phyloP scores from a whole-genome alignment of 2,113 vertebrate genomes.

The Oxyura jamaicensis region DNA sequence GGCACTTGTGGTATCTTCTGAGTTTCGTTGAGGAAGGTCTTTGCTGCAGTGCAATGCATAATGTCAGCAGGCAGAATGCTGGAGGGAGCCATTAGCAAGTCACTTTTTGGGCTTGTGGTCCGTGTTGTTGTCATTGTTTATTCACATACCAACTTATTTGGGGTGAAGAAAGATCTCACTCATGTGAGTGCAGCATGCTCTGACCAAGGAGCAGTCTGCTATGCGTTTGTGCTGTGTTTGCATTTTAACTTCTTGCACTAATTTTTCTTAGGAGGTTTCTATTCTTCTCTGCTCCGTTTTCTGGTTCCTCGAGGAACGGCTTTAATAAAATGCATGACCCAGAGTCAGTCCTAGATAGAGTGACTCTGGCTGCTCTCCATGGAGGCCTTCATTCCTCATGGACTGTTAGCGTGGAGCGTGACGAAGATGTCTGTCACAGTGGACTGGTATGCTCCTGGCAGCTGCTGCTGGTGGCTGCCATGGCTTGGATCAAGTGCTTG shows the following conservation, averaged over 20 bases:
- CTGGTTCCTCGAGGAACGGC: not conserved
- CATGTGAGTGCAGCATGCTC: not conserved
- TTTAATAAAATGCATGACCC: not conserved
- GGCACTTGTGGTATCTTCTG: not conserved
- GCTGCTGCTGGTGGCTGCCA: not conserved
- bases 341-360: not conserved
- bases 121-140: not conserved
- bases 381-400: not conserved
- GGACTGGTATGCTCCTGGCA: not conserved
- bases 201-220: not conserved
- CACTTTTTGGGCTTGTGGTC: not conserved
- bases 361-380: not conserved
- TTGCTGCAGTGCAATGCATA: not conserved
- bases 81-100: not conserved
- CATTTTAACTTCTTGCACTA: not conserved
- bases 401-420: not conserved
- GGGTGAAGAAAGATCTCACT: constrained; percentile 16
- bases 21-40: not conserved
- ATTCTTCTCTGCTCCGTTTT: not conserved
- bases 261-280: constrained; percentile 5
- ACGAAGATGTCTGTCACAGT: not conserved
- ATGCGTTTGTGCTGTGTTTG: not conserved
- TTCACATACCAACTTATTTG: constrained; percentile 11
- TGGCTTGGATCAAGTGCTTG: not conserved
- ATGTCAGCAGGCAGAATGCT: not conserved